Evolutionary conservation across 2,797 vertebrate genomes (phyloP).

Genomic region (Syngnathus rostellatus): DNA sequence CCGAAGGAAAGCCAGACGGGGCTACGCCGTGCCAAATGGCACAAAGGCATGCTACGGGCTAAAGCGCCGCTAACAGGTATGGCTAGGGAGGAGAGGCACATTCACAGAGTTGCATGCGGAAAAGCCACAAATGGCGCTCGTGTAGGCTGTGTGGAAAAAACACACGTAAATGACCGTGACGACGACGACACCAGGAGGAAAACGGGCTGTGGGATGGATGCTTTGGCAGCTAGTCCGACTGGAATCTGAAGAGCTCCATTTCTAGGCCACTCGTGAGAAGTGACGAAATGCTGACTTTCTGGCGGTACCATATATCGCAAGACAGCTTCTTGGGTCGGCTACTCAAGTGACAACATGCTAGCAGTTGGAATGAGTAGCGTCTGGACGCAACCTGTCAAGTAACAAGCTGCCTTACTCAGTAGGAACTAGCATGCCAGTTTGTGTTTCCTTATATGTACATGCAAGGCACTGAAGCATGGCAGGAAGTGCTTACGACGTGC

Average conservation of each 20-base stretch:
- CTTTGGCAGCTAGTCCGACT: no score
- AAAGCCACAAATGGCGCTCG: not conserved
- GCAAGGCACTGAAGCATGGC: slow-evolving; percentile 33
- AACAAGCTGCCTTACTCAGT: slow-evolving; percentile 19
- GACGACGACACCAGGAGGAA: slow-evolving; percentile 28
- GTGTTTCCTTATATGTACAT: slow-evolving; percentile 73
- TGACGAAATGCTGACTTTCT: not conserved
- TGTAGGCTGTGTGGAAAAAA: slow-evolving; percentile 19
- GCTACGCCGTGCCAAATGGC: not conserved
- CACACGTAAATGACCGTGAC: slow-evolving; percentile 53
- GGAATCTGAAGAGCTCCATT: no score
- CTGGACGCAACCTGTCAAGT: not conserved
- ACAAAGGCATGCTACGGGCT: not conserved
- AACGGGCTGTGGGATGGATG: not conserved
- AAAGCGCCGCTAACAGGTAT: not conserved
- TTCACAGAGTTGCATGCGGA: not conserved
- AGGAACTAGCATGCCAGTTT: slow-evolving; percentile 47
- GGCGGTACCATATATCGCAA: no score
- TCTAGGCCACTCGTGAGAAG: not conserved
- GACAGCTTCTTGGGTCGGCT: no score
- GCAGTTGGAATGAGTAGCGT: not conserved
- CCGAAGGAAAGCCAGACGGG: not conserved
- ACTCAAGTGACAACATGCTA: not conserved
- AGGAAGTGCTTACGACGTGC: slow-evolving; percentile 65
- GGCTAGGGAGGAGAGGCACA: not conserved